A percentile compares a stretch with the other conserved stretches of the same genome.
phyloP scores from a whole-genome alignment of 2,888 invertebrate species.

The Scaptomyza flava region DNA sequence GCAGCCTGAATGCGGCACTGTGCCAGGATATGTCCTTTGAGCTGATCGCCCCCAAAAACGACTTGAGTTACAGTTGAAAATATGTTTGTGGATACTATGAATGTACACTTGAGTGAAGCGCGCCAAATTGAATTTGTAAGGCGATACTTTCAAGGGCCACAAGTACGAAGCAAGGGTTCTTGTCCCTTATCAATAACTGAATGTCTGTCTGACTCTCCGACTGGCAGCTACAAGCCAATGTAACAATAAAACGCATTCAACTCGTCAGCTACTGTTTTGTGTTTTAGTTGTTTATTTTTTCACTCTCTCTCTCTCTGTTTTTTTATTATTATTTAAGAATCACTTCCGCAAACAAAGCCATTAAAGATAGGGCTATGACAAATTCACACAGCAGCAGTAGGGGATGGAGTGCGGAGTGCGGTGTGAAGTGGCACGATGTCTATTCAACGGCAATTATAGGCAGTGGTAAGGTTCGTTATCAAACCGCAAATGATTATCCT shows the following conservation, averaged over 20 bases:
- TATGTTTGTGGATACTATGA: conserved; percentile 63
- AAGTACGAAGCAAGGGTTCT: conserved; percentile 54
- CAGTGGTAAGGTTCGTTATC: conserved; percentile 61
- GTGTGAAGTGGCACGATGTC: conserved; percentile 3
- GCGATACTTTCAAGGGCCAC: conserved; percentile 67
- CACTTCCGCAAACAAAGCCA: conserved; percentile 71
- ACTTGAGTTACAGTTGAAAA: conserved; percentile 77
- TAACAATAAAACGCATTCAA: conserved; percentile 50
- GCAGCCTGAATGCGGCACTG: conserved; percentile 32
- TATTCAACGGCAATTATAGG: conserved; percentile 57
- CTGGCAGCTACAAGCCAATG: conserved; percentile 58
- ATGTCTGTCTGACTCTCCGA: conserved; percentile 17
- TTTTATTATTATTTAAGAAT: conserved; percentile 66
- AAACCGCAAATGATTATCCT: conserved; percentile 80
- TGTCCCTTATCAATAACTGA: conserved; percentile 55
- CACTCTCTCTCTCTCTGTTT: conserved; percentile 22
- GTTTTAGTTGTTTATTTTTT: conserved; percentile 25
- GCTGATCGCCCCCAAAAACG: conserved; percentile 40
- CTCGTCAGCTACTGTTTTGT: conserved; percentile 50
- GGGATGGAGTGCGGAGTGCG: neutral
- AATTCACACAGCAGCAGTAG: conserved; percentile 47
- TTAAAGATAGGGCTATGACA: conserved; percentile 32
- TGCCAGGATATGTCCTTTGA: conserved; percentile 50
- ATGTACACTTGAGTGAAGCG: conserved; percentile 81
- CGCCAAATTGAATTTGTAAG: conserved; percentile 82